These are phyloP conservation scores for Cherax destructor DNA, from an alignment of 1,140 invertebrate species.

Conservation along the genomic window DNA sequence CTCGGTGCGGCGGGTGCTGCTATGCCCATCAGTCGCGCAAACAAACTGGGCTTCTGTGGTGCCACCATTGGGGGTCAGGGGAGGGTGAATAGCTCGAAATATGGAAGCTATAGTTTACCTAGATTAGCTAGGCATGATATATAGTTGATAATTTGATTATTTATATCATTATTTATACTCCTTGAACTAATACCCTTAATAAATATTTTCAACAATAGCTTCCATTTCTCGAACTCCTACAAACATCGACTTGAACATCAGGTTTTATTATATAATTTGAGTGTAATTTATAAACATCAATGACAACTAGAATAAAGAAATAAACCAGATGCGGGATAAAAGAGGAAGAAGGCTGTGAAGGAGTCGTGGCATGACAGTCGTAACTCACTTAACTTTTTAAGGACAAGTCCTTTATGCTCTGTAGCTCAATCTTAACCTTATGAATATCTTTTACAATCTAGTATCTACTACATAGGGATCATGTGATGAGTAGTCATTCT, in stretches of 20 bases:
- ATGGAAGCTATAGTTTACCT: slow-evolving; percentile 51
- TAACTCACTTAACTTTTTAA: slow-evolving; percentile 28
- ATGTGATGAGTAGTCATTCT: not conserved
- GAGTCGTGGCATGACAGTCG: slow-evolving; percentile 31
- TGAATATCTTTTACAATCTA: not conserved
- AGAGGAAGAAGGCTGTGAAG: slow-evolving; percentile 50
- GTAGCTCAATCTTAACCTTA: slow-evolving; percentile 3
- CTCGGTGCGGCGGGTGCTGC: slow-evolving; percentile 66
- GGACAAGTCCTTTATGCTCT: not conserved
- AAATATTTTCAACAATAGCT: slow-evolving; percentile 31
- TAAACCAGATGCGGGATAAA: slow-evolving; percentile 57
- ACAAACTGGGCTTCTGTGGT: slow-evolving; percentile 73
- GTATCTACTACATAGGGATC: not conserved
- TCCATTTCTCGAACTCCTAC: slow-evolving; percentile 59
- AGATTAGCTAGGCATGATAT: not conserved
- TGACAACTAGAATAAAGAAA: slow-evolving; percentile 47
- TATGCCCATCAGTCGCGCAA: slow-evolving; percentile 73
- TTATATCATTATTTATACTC: not conserved
- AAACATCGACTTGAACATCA: slow-evolving; percentile 55
- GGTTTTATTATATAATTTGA: slow-evolving; percentile 46
- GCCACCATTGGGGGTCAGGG: slow-evolving; percentile 58
- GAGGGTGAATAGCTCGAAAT: slow-evolving; percentile 42
- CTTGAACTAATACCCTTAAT: not conserved
- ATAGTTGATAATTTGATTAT: not conserved
- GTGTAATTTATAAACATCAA: slow-evolving; percentile 57